phyloP scores from a whole-genome alignment of 2,113 vertebrate genomes.

The Chloebia gouldiae region DNA sequence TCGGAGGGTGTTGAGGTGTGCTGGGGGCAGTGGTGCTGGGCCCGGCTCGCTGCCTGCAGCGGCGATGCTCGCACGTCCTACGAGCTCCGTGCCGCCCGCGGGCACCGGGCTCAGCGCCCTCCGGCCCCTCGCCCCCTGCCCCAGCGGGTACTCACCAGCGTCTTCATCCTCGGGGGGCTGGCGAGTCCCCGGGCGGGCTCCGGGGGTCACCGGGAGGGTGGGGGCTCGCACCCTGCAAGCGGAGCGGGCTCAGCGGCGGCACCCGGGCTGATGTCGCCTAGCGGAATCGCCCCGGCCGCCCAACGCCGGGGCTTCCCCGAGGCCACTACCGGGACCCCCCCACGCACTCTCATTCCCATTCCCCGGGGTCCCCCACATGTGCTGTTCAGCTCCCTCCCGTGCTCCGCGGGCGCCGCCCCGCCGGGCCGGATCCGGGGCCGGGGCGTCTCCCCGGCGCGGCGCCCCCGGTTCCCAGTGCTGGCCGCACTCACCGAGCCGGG shows the following conservation, averaged over 20 bases:
- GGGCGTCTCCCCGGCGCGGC: background rate
- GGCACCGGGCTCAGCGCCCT: background rate
- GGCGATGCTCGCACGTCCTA: background rate
- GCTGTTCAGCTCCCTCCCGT: background rate
- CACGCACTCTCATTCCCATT: background rate
- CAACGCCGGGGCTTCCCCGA: background rate
- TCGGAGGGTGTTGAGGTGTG: background rate
- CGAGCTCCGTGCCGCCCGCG: background rate
- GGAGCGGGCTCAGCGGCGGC: background rate
- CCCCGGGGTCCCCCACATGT: too few relatives aligned
- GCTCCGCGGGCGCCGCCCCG: background rate
- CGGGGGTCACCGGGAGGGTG: background rate
- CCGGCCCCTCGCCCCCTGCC: background rate
- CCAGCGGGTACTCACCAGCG: background rate
- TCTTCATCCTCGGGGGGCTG: slow-evolving; percentile 5
- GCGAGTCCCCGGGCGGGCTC: background rate
- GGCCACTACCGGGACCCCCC: too few relatives aligned
- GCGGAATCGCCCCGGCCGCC: too few relatives aligned
- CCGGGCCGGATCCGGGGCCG: background rate
- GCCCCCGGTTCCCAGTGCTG: background rate
- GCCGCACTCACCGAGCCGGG: background rate
- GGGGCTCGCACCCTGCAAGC: background rate
- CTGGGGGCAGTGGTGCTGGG: background rate
- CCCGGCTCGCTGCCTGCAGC: background rate
- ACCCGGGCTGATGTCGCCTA: background rate